Conservation (phyloP, 2,113 vertebrate genomes). For the Calidris pugnax region DNA sequence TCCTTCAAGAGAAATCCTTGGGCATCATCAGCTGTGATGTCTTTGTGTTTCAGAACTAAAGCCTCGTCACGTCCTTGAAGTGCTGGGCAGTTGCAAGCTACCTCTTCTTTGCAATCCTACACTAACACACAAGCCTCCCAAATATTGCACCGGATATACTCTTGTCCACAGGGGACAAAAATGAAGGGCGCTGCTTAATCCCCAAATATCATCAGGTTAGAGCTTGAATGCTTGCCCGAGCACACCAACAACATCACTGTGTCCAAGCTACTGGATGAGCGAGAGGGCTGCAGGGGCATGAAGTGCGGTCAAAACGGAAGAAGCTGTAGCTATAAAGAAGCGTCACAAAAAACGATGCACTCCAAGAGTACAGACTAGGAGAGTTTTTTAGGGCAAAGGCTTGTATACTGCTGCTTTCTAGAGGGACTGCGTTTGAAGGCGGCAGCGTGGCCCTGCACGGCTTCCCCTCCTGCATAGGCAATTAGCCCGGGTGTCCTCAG, state of each 20-base stretch:
- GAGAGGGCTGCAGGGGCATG: not conserved
- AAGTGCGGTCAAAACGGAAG: accelerated
- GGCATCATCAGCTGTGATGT: not conserved
- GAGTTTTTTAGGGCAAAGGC: not conserved
- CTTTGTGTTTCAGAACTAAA: not conserved
- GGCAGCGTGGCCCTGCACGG: accelerated
- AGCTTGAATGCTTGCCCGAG: not conserved
- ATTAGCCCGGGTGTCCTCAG: not conserved
- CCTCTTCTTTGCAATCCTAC: not conserved
- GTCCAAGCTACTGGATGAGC: not conserved
- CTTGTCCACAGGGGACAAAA: not conserved
- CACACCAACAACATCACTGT: not conserved
- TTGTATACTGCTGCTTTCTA: not conserved
- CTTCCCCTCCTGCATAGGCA: not conserved
- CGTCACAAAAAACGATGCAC: not conserved
- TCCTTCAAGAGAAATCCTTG: not conserved
- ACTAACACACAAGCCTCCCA: not conserved
- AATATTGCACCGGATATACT: not conserved
- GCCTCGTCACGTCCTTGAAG: not conserved
- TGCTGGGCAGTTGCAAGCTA: not conserved
- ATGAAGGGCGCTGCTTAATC: not conserved
- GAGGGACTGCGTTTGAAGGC: not conserved
- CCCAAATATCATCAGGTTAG: not conserved
- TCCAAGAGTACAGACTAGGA: not conserved
- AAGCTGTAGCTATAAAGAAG: not conserved